phyloP scores from a whole-genome alignment of 2,797 vertebrate genomes.

The Chelon auratus region DNA sequence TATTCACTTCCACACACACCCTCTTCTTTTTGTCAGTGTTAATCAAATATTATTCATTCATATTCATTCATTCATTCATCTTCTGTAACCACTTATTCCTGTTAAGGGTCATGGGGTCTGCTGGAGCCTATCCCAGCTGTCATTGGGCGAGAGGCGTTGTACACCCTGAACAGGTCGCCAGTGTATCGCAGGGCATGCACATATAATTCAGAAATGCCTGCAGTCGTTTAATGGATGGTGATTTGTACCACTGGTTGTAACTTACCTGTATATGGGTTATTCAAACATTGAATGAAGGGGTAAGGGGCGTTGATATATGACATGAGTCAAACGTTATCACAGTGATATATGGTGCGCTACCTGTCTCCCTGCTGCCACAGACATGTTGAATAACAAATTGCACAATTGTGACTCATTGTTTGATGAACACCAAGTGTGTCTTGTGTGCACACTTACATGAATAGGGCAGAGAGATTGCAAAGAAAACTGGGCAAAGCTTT shows the following conservation, averaged over 20 bases:
- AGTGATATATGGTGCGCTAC: constrained; percentile 46
- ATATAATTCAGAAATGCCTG: too few species aligned
- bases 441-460: constrained; percentile 9
- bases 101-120: too few species aligned
- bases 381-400: constrained; percentile 50
- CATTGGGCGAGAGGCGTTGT: too few species aligned
- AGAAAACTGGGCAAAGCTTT: constrained; percentile 44
- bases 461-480: constrained; percentile 25
- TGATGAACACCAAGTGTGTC: constrained; percentile 61
- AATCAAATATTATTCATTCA: too few species aligned
- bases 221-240: constrained; percentile 21
- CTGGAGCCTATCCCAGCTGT: too few species aligned
- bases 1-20: too few species aligned
- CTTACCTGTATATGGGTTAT: constrained; percentile 40
- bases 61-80: too few species aligned
- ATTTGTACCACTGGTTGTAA: constrained; percentile 13
- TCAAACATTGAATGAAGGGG: constrained; percentile 25
- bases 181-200: too few species aligned
- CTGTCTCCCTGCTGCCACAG: constrained; percentile 1
- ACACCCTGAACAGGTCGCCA: too few species aligned
- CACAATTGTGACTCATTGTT: constrained; percentile 64
- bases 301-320: constrained; percentile 23
- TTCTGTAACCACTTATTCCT: too few species aligned
- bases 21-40: too few species aligned
- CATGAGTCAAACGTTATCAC: constrained; percentile 35